Evolutionary conservation across 2,113 vertebrate genomes (phyloP).

Genomic region (Sinocyclocheilus grahami): DNA sequence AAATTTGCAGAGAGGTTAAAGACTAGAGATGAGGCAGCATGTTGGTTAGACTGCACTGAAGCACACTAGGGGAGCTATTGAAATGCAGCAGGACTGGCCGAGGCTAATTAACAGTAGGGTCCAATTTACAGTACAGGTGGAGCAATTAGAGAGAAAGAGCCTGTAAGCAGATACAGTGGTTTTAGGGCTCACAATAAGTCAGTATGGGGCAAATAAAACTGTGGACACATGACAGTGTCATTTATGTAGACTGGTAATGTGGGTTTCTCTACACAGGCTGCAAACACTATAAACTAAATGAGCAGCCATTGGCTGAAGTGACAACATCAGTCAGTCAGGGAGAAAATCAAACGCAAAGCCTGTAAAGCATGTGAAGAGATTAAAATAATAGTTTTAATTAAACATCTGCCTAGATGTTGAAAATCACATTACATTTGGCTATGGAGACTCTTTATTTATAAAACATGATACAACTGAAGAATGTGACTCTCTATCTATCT

Average conservation of each 20-base stretch:
- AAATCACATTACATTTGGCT: background rate
- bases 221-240: constrained; percentile 24
- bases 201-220: constrained; percentile 45
- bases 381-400: background rate
- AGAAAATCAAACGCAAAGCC: background rate
- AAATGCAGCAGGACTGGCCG: constrained; percentile 50
- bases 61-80: constrained; percentile 60
- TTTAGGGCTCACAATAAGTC: constrained; percentile 59
- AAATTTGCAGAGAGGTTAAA: constrained; percentile 60
- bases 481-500: too few relatives aligned
- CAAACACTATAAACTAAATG: background rate
- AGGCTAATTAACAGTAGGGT: constrained; percentile 71
- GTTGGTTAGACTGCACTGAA: constrained; percentile 45
- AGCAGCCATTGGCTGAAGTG: constrained; percentile 8
- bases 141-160: constrained; percentile 70
- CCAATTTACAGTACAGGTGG: constrained; percentile 70
- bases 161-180: constrained; percentile 53
- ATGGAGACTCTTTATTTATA: background rate
- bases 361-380: background rate
- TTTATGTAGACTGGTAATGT: background rate
- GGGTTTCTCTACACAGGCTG: background rate
- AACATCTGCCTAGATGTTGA: background rate
- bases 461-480: too few relatives aligned
- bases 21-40: constrained; percentile 49
- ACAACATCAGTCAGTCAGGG: background rate